A percentile compares a stretch with the other conserved stretches of the same genome.
phyloP scores from a whole-genome alignment of 2,888 invertebrate genomes.

The Pyrochroa serraticornis region DNA sequence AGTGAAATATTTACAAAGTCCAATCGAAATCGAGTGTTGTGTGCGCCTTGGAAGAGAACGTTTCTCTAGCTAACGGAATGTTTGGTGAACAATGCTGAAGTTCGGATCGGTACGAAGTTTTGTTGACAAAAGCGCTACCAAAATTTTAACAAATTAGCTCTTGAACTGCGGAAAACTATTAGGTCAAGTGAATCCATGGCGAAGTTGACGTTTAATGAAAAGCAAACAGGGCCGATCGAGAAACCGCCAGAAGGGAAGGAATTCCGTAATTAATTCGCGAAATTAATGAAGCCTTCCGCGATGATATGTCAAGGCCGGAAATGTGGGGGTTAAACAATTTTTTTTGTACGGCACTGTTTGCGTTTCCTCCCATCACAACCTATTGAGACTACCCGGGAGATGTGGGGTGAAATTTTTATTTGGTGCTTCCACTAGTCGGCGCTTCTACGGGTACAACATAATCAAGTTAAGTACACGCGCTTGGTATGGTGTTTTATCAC shows the following conservation, averaged over 20 bases:
- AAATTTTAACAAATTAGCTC: constrained; percentile 4
- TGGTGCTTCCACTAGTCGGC: background rate
- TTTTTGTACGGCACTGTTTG: background rate
- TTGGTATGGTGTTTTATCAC: background rate
- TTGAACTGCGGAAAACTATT: constrained; percentile 4
- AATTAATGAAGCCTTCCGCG: too few relatives aligned
- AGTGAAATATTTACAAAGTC: constrained; percentile 17
- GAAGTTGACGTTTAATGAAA: constrained; percentile 1
- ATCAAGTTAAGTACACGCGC: too few relatives aligned
- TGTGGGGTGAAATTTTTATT: background rate
- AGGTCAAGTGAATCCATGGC: background rate
- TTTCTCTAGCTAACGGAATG: background rate
- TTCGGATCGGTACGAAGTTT: too few relatives aligned
- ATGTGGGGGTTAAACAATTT: too few relatives aligned
- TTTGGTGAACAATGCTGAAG: too few relatives aligned
- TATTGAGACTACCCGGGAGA: background rate
- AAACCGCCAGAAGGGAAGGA: too few relatives aligned
- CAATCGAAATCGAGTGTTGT: constrained; percentile 15
- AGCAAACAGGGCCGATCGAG: background rate
- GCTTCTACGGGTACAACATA: background rate
- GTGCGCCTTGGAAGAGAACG: background rate
- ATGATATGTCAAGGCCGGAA: too few relatives aligned
- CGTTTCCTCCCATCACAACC: constrained; percentile 12
- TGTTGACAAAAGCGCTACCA: background rate
- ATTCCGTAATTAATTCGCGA: too few relatives aligned